Base-by-base conservation (phyloP, 2,797 vertebrate species). In the Phrynocephalus guinanensis region DNA sequence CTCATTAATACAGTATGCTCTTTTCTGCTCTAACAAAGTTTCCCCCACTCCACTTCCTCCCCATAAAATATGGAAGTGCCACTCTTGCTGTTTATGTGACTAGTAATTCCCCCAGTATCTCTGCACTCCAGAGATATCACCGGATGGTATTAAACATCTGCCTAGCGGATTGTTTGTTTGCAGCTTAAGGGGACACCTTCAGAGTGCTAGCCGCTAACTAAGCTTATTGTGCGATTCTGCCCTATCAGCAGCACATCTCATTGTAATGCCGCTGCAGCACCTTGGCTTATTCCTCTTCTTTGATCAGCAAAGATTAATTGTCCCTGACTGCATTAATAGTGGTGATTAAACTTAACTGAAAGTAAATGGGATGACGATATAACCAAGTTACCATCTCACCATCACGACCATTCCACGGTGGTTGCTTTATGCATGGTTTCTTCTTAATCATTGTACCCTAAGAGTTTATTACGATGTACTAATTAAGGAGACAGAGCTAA, bases 291-390 rank as follows among this genome's bases (percentile, higher is more conserved):
- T 94, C 93, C 92, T 95, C 93, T 93, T 88, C 94, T 95, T 96
- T 95, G 94, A 96, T 96, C 95, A 94, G 93, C 89, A 90, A 94
- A 94, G 95, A 96, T 94, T 94, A 95, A 96, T 95, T 94, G 91
- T 87, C 90, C 94, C 92, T n/a, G 2, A 91, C 92, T 94, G 93
- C 92, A 95, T 94, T 96, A 95, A 94, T 93, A 94, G 90, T 75
- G 77, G 91, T 91, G 93, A 95, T 95, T 95, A 95, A 94, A 93
- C 78, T 85, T 91, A 95, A 93, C 91, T 90, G 92, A 95, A 95
- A 94, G 93, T 91, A 95, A 94, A 94, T 94, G 95, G 84, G 83
- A 93, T 91, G 82, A 80, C 72, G 85, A 90, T 93, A 91, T 92
- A 89, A 91, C 86, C 81, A 77, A 84, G 84, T 91, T 94, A 90